These are phyloP conservation scores for Caenorhabditis sp. DNA, from an alignment of 2,888 invertebrate genomes.

Conservation along the genomic window DNA sequence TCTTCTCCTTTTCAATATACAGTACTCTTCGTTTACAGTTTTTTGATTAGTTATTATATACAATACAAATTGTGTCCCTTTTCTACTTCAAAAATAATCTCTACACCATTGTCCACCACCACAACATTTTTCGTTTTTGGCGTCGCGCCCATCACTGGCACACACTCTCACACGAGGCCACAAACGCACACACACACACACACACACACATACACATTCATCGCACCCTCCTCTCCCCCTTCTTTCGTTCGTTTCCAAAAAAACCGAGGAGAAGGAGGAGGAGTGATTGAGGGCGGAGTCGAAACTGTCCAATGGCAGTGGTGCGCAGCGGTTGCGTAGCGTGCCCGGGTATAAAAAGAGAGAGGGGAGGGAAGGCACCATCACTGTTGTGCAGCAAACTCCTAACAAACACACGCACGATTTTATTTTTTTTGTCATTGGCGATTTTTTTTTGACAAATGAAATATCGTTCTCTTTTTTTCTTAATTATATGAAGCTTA, in stretches of 20 bases:
- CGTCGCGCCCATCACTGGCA: neutral
- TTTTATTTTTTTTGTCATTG: neutral
- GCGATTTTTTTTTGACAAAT: neutral
- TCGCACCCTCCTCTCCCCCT: constrained; percentile 12
- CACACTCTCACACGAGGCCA: constrained; percentile 4
- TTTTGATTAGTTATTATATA: too few relatives aligned
- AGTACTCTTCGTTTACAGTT: too few relatives aligned
- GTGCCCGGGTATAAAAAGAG: constrained; percentile 42
- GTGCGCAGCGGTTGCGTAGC: constrained; percentile 40
- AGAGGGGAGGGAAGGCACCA: constrained; percentile 22
- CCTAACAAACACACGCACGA: neutral
- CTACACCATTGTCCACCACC: too few relatives aligned
- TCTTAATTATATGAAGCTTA: neutral
- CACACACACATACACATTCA: constrained; percentile 10
- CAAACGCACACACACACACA: constrained; percentile 8
- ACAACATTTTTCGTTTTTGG: neutral
- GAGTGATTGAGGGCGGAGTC: constrained; percentile 27
- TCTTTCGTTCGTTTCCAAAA: constrained; percentile 17
- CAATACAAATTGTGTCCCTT: too few relatives aligned
- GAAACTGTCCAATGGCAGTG: constrained; percentile 33
- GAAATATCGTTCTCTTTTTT: neutral
- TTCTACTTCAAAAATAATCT: too few relatives aligned
- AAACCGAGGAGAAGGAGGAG: constrained; percentile 1
- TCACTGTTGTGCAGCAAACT: neutral
- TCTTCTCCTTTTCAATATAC: neutral